phyloP scores from a whole-genome alignment of 1,140 invertebrate genomes.

The Dendrolimus punctatus region DNA sequence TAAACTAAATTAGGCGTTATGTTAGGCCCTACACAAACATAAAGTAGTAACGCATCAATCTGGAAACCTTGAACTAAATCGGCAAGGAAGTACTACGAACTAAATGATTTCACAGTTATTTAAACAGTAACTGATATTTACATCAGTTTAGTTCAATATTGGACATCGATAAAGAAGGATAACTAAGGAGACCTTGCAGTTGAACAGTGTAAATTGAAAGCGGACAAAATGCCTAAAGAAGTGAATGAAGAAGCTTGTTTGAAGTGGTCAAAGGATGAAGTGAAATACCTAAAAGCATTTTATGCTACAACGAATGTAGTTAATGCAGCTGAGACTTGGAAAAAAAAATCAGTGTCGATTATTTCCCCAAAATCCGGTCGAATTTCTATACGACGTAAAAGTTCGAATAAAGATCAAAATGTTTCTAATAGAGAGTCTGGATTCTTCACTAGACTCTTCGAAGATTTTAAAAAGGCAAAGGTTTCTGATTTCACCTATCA shows the following conservation, averaged over 20 bases:
- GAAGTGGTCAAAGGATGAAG: constrained; percentile 38
- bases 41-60: too few species aligned
- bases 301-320: constrained; percentile 21
- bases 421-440: constrained; percentile 12
- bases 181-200: background rate
- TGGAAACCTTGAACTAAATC: too few species aligned
- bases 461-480: constrained; percentile 42
- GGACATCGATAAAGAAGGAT: background rate
- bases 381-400: constrained; percentile 8
- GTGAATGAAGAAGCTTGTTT: constrained; percentile 30
- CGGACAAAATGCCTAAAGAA: constrained; percentile 29
- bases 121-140: too few species aligned
- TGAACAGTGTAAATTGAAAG: background rate
- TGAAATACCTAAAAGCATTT: constrained; percentile 31
- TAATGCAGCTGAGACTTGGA: constrained; percentile 32
- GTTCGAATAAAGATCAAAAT: constrained; percentile 5
- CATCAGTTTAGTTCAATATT: too few species aligned
- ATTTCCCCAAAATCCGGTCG: constrained; percentile 39
- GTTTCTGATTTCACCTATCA: constrained; percentile 44
- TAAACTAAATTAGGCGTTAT: too few species aligned
- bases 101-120: too few species aligned
- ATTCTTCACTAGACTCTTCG: constrained; percentile 38
- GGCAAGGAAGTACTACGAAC: too few species aligned
- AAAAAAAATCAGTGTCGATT: constrained; percentile 45
- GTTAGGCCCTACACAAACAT: too few species aligned